Base-by-base conservation (phyloP, 2,113 vertebrate genomes). In the Cephalopholis sonnerati region DNA sequence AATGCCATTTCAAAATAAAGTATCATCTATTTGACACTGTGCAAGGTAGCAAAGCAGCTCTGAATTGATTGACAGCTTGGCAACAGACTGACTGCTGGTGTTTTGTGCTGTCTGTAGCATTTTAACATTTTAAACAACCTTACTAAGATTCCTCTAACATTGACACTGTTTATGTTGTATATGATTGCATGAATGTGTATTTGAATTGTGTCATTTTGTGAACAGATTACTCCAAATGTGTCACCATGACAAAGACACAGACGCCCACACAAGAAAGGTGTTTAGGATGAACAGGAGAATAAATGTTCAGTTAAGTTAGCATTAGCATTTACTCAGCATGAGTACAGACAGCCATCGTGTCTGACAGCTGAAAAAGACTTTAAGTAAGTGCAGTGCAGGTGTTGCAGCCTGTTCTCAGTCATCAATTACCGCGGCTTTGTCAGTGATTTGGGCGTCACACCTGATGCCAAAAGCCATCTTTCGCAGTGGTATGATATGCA, bases 41-140 rank as follows among this genome's bases (percentile, higher is more conserved):
- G 55, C 17, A 27, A n/a, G 44, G 24, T 51, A 36, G 29, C 25
- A n/a, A 46, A 59, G 55, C 62, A 22, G 48, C 15, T 74, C 59
- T 68, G 62, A 67, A 44, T 51, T 41, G 59, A 66, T 20, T 63
- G 80, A 83, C 41, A 72, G 65, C 44, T 62, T n/a, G 27, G 44
- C 73, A 50, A 17, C 46, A 73, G 83, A 84, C 51, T 24, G 79
- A 79, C 48, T 41, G 75, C 6, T 39, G 2, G 5, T 29, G 66
- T 64, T 75, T 59, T 27, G 20, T 65, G 62, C 63, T 63, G 62
- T 74, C 69, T 24, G 55, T 20, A 46, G 54, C 50, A 36, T 66
- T 68, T 76, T 32, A 0, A 4, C 29, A 32, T 32, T 32, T 32
- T 15, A 73, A 32, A 61, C 25, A 32, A 5, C 18, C 11, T 44